Evolutionary conservation across 2,888 invertebrate genomes (phyloP).

Genomic region (Vesta saturnalis): DNA sequence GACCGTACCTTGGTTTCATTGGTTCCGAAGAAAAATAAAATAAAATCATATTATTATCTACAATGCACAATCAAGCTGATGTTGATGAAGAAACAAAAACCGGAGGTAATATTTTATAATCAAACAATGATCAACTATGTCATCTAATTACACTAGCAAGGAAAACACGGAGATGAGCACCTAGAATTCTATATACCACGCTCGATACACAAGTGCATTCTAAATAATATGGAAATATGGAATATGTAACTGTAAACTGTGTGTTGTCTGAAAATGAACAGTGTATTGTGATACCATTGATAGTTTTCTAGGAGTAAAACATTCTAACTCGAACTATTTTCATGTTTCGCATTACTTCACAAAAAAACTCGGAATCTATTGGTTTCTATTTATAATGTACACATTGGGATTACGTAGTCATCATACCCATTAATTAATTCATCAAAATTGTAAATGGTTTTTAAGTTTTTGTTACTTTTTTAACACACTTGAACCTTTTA

Average conservation of each 20-base stretch:
- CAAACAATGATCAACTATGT: conserved; percentile 11
- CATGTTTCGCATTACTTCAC: no score
- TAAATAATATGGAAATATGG: background rate
- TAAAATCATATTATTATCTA: background rate
- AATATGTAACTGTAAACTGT: background rate
- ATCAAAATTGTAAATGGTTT: no score
- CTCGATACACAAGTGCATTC: background rate
- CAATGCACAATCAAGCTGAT: background rate
- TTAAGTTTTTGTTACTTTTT: no score
- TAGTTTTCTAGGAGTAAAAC: no score
- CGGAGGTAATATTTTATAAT: background rate
- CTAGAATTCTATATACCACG: background rate
- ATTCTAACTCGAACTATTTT: no score
- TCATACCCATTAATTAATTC: no score
- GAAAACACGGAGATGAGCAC: background rate
- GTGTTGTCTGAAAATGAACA: no score
- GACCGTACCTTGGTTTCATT: background rate
- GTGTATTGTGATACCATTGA: no score
- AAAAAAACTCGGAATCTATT: no score
- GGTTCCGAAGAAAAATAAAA: background rate
- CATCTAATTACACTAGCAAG: background rate
- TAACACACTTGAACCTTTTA: no score
- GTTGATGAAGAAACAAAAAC: background rate
- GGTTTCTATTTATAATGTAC: no score
- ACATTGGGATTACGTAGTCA: no score